These are phyloP conservation scores for Chrysocyon brachyurus DNA, from an alignment of 2,797 vertebrate genomes.

Conservation along the genomic window DNA sequence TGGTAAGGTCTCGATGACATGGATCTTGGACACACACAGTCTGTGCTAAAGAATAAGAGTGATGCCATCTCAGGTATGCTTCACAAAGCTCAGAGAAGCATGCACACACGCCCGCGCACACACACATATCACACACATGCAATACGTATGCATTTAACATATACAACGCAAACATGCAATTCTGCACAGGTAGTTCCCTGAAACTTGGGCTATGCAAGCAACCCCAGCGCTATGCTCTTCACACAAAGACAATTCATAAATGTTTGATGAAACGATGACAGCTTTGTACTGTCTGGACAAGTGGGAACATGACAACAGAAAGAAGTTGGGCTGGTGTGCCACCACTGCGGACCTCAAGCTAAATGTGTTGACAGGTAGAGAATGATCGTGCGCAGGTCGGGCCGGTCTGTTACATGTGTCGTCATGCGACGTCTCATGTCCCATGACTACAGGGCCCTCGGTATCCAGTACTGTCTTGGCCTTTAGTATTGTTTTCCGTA, in stretches of 20 bases:
- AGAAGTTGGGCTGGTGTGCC: not conserved
- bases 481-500: not conserved
- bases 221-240: no score
- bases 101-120: rapidly evolving
- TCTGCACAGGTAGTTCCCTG: not conserved
- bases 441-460: rapidly evolving
- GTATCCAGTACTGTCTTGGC: not conserved
- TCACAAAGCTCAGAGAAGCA: not conserved
- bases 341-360: no score
- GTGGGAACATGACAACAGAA: not conserved
- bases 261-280: not conserved
- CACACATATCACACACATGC: rapidly evolving
- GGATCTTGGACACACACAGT: not conserved
- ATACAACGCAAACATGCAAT: no score
- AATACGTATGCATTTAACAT: not conserved
- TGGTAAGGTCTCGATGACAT: not conserved
- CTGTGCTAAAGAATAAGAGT: not conserved
- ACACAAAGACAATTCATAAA: not conserved
- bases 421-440: rapidly evolving
- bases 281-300: not conserved
- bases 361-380: not conserved
- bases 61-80: not conserved
- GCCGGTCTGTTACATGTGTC: rapidly evolving
- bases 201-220: no score
- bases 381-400: rapidly evolving